These are phyloP conservation scores for Neoitamus cyanurus DNA, from an alignment of 2,888 invertebrate species.

Conservation along the genomic window DNA sequence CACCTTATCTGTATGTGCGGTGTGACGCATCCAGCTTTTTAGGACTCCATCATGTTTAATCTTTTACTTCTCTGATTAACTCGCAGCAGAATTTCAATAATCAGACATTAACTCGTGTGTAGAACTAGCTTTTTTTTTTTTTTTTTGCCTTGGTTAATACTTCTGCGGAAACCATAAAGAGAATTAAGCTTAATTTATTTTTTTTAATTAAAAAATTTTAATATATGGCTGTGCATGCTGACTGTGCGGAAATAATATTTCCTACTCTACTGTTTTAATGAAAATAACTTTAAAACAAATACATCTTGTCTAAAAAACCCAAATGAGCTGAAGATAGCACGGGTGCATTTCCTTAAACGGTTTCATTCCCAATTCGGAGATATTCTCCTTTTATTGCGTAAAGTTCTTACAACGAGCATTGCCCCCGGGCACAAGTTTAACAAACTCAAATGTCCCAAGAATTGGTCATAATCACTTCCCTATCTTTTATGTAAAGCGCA, in stretches of 20 bases:
- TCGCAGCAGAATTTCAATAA: not conserved
- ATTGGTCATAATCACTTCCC: not conserved
- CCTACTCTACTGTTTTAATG: no score
- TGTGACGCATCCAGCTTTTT: not conserved
- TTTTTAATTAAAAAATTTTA: not conserved
- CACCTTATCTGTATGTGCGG: not conserved
- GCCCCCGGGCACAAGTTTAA: not conserved
- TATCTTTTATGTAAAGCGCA: not conserved
- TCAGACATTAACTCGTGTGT: not conserved
- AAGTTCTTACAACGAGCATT: not conserved
- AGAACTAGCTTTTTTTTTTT: not conserved
- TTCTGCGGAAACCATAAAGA: no score
- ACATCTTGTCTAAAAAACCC: no score
- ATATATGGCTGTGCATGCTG: no score
- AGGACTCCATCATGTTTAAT: no score
- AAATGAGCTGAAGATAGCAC: not conserved
- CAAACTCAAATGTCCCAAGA: not conserved
- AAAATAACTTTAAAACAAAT: no score
- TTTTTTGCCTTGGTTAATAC: no score
- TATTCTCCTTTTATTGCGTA: not conserved
- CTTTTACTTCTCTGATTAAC: not conserved
- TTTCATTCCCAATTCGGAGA: not conserved
- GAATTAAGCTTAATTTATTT: no score
- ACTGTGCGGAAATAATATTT: no score
- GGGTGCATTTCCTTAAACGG: not conserved